phyloP scores from a whole-genome alignment of 2,797 vertebrate species.

The Xyrichtys novacula region DNA sequence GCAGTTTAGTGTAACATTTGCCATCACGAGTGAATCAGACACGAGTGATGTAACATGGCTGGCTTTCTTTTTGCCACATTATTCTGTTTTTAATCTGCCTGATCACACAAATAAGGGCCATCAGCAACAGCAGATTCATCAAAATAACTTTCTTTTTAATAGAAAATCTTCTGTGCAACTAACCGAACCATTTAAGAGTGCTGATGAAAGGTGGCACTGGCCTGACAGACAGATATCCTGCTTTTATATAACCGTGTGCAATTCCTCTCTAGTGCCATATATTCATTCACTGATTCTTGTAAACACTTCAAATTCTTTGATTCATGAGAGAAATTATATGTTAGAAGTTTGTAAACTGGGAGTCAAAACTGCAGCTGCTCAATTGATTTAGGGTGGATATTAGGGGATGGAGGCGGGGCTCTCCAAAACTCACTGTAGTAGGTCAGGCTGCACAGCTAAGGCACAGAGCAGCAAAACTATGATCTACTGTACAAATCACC shows the following conservation, averaged over 20 bases:
- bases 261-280: slow-evolving; percentile 4
- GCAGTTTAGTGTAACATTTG: slow-evolving; percentile 21
- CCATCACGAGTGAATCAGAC: background rate
- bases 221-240: slow-evolving; percentile 14
- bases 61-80: slow-evolving; percentile 20
- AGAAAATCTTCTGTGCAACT: slow-evolving; percentile 40
- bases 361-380: slow-evolving; percentile 41
- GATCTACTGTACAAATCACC: slow-evolving; percentile 55
- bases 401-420: slow-evolving; percentile 23
- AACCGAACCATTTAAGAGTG: slow-evolving; percentile 1
- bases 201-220: slow-evolving; percentile 2
- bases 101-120: slow-evolving; percentile 4
- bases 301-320: slow-evolving; percentile 19
- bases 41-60: slow-evolving; percentile 19
- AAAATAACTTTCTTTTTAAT: slow-evolving; percentile 40
- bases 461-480: slow-evolving; percentile 72
- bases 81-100: slow-evolving; percentile 13
- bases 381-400: slow-evolving; percentile 33
- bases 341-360: background rate
- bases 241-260: slow-evolving; percentile 9
- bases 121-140: slow-evolving; percentile 30
- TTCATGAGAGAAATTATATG: slow-evolving; percentile 44
- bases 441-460: slow-evolving; percentile 52
- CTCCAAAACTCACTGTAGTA: slow-evolving; percentile 41
- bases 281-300: slow-evolving; percentile 1